Base-by-base conservation (phyloP, 2,888 invertebrate species). In the Incurvaria masculella region DNA sequence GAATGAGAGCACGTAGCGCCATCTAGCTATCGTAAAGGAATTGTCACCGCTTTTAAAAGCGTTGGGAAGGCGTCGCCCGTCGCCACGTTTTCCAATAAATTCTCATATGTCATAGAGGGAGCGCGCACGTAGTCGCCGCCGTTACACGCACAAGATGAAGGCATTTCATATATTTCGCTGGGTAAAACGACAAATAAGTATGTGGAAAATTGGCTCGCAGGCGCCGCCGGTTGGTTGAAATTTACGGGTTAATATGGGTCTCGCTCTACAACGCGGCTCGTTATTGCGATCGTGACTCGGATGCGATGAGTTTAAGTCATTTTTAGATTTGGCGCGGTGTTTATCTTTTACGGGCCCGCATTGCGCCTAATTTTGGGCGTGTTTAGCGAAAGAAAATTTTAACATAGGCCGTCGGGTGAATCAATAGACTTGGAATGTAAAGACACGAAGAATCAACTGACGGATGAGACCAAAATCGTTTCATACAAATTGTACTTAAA, bases 21-120 rank as follows among this genome's bases (percentile, higher is more conserved):
- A 11, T 33, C 33, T 14, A 14, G 33, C 33, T 8, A 4, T 33
- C 33, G 33, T 33, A 33, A 33, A 33, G 14, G 33, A 33, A 33
- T 33, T 33, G 33, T 33, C 33, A 14, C 33, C 33, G 33, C 33
- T n/a, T 33, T 33, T 33, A 33, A 33, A 33, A 3, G 33, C 33
- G 33, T 4, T n/a, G 14, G 33, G 14, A 33, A 33, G 14, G 33
- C 33, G 33, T 11, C 33, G 14, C 6, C 5, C 33, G 33, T 8
- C 33, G 59, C 60, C 69, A 67, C 68, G 67, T 66, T 60, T 64
- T 55, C 61, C 66, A 61, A 69, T 68, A 68, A 68, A 68, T 68
- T 65, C 60, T 56, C 56, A 49, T 56, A 57, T 60, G 66, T 65
- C 68, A 65, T 61, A 61, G 62, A 61, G 56, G 58, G 57, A 53